Conservation (phyloP, 1,140 invertebrate species). For the Trypoxylus dichotomus region DNA sequence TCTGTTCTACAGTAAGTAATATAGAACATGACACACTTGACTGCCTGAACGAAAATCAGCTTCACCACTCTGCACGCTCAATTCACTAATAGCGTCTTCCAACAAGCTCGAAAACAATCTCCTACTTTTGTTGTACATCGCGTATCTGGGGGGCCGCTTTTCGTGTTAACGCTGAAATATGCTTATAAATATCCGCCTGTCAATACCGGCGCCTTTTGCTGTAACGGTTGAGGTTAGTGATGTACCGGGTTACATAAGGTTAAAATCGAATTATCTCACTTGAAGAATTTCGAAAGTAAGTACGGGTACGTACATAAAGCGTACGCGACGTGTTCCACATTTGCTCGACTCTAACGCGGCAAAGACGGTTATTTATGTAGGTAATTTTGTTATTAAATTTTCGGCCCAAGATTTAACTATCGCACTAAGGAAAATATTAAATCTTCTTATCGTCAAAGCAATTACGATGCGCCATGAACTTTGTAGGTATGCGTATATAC, state of each 20-base stretch:
- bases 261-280: constrained; percentile 8
- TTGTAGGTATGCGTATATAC: background rate
- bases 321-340: background rate
- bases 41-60: background rate
- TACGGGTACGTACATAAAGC: background rate
- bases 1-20: background rate
- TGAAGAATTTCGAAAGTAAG: constrained; percentile 18
- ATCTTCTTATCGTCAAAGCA: background rate
- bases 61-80: background rate
- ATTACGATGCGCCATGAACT: background rate
- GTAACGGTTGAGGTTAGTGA: background rate
- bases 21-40: background rate
- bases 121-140: background rate
- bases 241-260: background rate
- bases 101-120: background rate
- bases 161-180: background rate
- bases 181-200: background rate
- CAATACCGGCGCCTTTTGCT: background rate
- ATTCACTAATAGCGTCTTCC: background rate
- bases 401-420: no score
- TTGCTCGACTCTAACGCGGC: background rate
- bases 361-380: background rate
- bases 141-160: background rate
- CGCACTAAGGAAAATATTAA: no score
- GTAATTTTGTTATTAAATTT: background rate